Base-by-base conservation (phyloP, 2,797 vertebrate species). In the Bradypodion pumilum region DNA sequence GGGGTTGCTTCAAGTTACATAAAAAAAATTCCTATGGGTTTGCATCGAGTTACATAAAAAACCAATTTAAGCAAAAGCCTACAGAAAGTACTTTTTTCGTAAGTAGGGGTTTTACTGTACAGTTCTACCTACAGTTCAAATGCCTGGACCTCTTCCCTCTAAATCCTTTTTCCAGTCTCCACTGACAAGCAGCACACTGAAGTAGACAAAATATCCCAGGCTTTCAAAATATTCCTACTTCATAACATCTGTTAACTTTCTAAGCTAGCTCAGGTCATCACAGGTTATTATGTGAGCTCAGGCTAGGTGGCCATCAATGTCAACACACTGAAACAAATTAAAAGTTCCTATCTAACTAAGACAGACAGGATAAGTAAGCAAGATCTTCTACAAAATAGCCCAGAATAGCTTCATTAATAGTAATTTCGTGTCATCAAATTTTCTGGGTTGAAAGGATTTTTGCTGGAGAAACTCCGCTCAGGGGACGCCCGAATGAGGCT, bases 141-240 rank as follows among this genome's bases (percentile, higher is more conserved):
- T 77, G 46, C 62, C 10, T 82, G 63, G 32, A 83, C 80, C 27
- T 44, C 40, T 83, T 32, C 59, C 66, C 81, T 78, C 25, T 60
- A 27, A 65, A 37, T 4, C 76, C 40, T 7, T 29, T 77, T 29
- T 25, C 40, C 59, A 72, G 5, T 29, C 7, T 35, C 52, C n/a
- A 15, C 52, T 37, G 23, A 32, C 44, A 46, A 37, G 12, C 25
- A 75, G 29, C n/a, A 66, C 9, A 16, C 29, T 16, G 19, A 7
- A 25, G 19, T 25, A 44, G 46, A 49, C 2, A 27, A 32, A 46
- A 40, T 19, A 35, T 25, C 16, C 46, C 32, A 65, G 23, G 7
- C 3, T 9, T 74, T 73, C 25, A 25, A 63, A 74, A 32, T 6
- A 25, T 25, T 25, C 23, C 15, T 49, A 62, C 21, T 65, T 63